Conservation (phyloP, 2,888 invertebrate species). For the Amblyteles armatorius region DNA sequence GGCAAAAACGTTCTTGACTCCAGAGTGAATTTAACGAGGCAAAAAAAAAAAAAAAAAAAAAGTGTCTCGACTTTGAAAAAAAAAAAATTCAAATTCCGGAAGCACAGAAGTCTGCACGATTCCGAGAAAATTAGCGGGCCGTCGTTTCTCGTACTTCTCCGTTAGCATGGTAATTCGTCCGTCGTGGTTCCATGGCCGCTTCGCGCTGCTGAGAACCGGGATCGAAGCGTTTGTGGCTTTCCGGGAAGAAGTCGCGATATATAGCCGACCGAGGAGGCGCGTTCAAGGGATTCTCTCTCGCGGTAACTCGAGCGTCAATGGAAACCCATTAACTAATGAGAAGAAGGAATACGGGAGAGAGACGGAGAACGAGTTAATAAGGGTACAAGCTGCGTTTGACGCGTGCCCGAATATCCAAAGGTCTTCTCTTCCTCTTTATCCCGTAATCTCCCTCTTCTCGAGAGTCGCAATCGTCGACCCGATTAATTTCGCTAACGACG, state of each 20-base stretch:
- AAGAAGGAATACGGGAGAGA: constrained; percentile 33
- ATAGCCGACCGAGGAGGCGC: neutral
- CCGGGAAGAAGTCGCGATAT: constrained; percentile 26
- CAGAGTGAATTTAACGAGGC: too few relatives aligned
- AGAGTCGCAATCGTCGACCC: neutral
- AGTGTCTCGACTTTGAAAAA: neutral
- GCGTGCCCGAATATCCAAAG: constrained; percentile 5
- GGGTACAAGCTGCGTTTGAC: constrained; percentile 14
- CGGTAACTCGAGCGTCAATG: constrained; percentile 50
- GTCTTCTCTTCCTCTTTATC: constrained; percentile 10
- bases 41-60: too few relatives aligned
- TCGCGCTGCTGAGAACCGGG: neutral
- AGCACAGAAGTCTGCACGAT: neutral
- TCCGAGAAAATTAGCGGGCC: neutral
- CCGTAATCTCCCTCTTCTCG: constrained; percentile 18
- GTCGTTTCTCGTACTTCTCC: too few relatives aligned
- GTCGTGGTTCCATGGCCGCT: neutral
- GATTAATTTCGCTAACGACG: constrained; percentile 45
- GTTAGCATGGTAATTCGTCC: neutral
- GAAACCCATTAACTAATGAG: constrained; percentile 53
- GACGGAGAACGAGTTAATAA: neutral
- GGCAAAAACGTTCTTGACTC: too few relatives aligned
- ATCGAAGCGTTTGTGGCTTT: constrained; percentile 5
- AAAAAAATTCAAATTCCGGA: neutral
- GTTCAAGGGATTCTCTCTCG: constrained; percentile 23